phyloP scores from a whole-genome alignment of 2,888 invertebrate species.

The Dolomedes plantarius region DNA sequence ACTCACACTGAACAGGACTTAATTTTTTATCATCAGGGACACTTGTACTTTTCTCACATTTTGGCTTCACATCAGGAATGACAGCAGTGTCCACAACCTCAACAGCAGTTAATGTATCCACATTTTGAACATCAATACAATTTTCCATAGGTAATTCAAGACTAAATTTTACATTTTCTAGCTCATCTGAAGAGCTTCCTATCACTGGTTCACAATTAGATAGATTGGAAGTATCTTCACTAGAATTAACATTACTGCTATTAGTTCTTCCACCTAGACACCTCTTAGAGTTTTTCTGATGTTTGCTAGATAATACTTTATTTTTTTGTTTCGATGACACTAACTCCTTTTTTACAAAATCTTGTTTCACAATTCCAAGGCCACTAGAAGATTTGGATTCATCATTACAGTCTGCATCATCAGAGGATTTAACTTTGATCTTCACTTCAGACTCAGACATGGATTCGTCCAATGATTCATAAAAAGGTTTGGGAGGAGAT shows the following conservation, averaged over 20 bases:
- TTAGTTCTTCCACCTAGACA: not conserved
- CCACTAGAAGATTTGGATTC: not conserved
- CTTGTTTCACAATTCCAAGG: not conserved
- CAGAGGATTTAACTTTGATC: not conserved
- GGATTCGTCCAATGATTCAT: not conserved
- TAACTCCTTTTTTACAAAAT: not conserved
- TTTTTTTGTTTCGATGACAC: not conserved
- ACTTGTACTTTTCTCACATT: not conserved
- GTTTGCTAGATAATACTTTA: not conserved
- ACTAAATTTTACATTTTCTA: not conserved
- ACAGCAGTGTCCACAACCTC: not conserved
- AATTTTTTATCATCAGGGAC: not conserved
- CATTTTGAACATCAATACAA: not conserved
- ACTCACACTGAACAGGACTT: slow-evolving; percentile 29
- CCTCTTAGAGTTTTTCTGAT: not conserved
- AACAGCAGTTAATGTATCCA: not conserved
- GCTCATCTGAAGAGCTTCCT: not conserved
- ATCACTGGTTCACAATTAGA: not conserved
- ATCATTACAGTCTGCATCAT: not conserved
- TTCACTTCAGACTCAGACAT: not conserved
- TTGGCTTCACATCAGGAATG: not conserved
- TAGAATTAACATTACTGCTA: not conserved
- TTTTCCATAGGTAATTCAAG: not conserved
- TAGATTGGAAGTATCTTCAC: not conserved
- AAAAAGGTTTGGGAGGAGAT: not conserved